phyloP scores from a whole-genome alignment of 1,140 invertebrate genomes.

The Drosophila sulfurigaster region DNA sequence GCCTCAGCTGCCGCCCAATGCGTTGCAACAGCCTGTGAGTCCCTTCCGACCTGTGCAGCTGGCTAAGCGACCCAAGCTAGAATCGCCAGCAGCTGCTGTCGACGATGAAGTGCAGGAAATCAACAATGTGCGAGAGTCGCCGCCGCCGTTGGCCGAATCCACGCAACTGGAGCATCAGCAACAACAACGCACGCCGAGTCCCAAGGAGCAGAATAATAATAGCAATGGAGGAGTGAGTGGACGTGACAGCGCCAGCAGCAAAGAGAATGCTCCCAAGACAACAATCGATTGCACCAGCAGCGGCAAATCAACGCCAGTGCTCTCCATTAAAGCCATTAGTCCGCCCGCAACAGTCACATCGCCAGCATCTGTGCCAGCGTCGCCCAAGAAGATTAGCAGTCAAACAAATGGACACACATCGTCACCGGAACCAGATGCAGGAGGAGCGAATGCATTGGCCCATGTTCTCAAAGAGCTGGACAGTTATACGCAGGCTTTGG shows the following conservation, averaged over 20 bases:
- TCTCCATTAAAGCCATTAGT: constrained; percentile 50
- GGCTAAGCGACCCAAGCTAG: constrained; percentile 64
- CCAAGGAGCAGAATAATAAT: constrained; percentile 72
- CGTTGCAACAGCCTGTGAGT: constrained; percentile 54
- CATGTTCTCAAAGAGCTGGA: constrained; percentile 61
- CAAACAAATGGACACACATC: constrained; percentile 64
- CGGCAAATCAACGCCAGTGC: constrained; percentile 65
- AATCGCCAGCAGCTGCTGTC: constrained; percentile 53
- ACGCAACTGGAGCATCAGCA: constrained; percentile 21
- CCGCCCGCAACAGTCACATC: constrained; percentile 41
- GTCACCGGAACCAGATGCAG: constrained; percentile 53
- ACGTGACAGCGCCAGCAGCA: constrained; percentile 71
- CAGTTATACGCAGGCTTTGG: constrained; percentile 72
- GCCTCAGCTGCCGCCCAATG: constrained; percentile 70
- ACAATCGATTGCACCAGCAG: constrained; percentile 55
- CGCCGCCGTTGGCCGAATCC: constrained; percentile 42
- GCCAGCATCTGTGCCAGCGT: constrained; percentile 30
- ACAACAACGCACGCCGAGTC: constrained; percentile 41
- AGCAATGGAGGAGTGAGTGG: constrained; percentile 44
- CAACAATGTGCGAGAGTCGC: constrained; percentile 41
- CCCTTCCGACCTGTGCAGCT: constrained; percentile 70
- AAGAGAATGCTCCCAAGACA: constrained; percentile 67
- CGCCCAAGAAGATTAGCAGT: constrained; percentile 56
- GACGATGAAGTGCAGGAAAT: constrained; percentile 70
- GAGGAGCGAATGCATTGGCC: constrained; percentile 6